These are phyloP conservation scores for Chloroceryle amazona DNA, from an alignment of 2,797 vertebrate species.

Conservation along the genomic window DNA sequence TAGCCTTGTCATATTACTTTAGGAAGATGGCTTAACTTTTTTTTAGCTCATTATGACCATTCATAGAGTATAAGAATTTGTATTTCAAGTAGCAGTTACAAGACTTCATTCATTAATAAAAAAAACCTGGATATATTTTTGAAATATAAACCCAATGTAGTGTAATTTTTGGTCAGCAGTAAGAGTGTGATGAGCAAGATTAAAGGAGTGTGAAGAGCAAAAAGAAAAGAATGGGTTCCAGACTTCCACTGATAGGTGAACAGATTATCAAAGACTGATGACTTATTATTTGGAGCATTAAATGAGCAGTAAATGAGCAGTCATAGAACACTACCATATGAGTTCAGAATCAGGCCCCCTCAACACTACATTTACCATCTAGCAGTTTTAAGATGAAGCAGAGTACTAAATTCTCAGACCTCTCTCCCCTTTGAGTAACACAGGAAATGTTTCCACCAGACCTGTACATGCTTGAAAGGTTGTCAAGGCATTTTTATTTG, in stretches of 20 bases:
- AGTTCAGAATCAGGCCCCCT: not conserved
- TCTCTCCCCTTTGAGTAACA: not conserved
- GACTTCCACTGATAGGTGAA: not conserved
- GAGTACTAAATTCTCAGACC: not conserved
- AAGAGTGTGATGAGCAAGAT: not conserved
- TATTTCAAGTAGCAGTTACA: not conserved
- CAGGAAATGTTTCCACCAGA: not conserved
- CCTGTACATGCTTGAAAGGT: not conserved
- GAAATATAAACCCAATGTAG: not conserved
- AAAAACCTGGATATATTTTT: not conserved
- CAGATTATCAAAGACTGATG: not conserved
- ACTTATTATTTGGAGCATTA: not conserved
- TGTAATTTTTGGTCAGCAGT: not conserved
- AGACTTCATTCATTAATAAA: not conserved
- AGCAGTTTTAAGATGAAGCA: not conserved
- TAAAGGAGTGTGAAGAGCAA: not conserved
- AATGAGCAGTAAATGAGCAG: not conserved
- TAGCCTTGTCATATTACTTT: not conserved
- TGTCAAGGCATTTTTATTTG: not conserved
- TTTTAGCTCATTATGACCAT: not conserved
- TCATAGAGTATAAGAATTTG: not conserved
- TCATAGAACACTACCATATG: not conserved
- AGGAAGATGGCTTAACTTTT: not conserved
- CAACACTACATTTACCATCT: not conserved
- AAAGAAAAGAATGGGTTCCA: not conserved